Evolutionary conservation across 1,140 invertebrate species (phyloP).

Genomic region (Cydia pomonella): DNA sequence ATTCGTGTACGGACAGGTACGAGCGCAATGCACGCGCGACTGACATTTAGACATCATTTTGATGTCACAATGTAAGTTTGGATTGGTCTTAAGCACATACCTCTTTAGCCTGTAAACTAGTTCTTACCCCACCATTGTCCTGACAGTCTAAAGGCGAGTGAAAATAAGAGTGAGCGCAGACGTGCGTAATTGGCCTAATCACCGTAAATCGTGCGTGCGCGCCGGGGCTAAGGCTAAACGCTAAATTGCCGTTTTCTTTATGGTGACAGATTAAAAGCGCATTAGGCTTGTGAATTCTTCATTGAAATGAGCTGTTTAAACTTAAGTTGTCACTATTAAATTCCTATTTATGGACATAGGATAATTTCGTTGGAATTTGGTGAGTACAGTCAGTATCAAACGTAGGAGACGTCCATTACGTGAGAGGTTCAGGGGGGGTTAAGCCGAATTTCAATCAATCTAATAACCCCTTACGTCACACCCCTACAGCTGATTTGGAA

Average conservation of each 20-base stretch:
- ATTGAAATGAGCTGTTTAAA: constrained; percentile 17
- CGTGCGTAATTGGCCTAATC: constrained; percentile 8
- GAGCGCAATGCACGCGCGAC: no score
- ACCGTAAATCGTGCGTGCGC: constrained; percentile 1
- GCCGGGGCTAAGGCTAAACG: constrained; percentile 1
- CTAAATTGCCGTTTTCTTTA: neutral
- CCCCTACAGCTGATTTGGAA: no score
- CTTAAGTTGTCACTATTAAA: neutral
- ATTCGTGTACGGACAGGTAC: no score
- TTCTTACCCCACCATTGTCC: neutral
- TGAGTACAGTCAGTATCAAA: no score
- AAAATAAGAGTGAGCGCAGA: neutral
- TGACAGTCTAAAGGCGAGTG: constrained; percentile 5
- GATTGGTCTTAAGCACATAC: no score
- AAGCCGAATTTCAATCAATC: no score
- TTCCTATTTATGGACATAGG: neutral
- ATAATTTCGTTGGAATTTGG: no score
- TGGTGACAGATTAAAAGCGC: neutral
- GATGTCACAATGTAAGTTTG: no score
- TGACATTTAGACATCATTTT: no score
- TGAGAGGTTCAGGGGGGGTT: no score
- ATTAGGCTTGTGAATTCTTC: constrained; percentile 6
- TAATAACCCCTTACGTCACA: no score
- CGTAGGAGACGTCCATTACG: no score
- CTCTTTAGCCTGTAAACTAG: neutral